Base-by-base conservation (phyloP, 2,797 vertebrate genomes). In the Scyliorhinus canicula region DNA sequence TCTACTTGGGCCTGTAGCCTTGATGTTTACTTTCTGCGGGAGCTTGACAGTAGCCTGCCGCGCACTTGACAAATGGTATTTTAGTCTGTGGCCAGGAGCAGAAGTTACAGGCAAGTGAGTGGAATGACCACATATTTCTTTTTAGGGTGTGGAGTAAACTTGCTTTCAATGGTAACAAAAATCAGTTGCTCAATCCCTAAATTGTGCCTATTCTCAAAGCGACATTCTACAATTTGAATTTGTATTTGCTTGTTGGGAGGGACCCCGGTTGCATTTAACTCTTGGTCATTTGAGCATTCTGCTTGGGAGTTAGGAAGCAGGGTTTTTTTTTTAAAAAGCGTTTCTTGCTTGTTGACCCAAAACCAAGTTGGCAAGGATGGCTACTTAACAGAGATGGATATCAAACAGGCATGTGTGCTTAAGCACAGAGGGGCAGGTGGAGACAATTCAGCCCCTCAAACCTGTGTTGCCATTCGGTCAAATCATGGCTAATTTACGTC, bases 171-270 rank as follows among this genome's bases (percentile, higher is more conserved):
- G 86, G 35, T 60, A n/a, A 90, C 86, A 63, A 40, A 63, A 40
- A 44, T 91, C 6, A 26, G 79, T 82, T 63, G 24, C 88, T 91
- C 40, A 24, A 91, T 65, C 88, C 8, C 57, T 91, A 65, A 44
- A 1, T 91, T 91, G 21, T 44, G 7, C 7, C n/a, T n/a, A 26
- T 63, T 44, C n/a, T 65, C n/a, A 44, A 91, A 8, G 40, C 21
- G 6, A 91, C 21, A 65, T 91, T 91, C 60, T 44, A 44, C 40
- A 21, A 2, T 82, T 82, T 82, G 79, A 8, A 47, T 82, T 74
- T 74, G 9, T 14, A 55, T 88, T 88, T 57, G 31, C 85, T 88
- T 57, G 40, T 65, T 91, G 60, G 88, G 88, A 91, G 88, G 88
- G n/a, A n/a, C n/a, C 8, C 40, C 4, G n/a, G n/a, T 65, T 31